Evolutionary conservation across 2,113 vertebrate species (phyloP).

Genomic region (Hemibagrus wyckioides): DNA sequence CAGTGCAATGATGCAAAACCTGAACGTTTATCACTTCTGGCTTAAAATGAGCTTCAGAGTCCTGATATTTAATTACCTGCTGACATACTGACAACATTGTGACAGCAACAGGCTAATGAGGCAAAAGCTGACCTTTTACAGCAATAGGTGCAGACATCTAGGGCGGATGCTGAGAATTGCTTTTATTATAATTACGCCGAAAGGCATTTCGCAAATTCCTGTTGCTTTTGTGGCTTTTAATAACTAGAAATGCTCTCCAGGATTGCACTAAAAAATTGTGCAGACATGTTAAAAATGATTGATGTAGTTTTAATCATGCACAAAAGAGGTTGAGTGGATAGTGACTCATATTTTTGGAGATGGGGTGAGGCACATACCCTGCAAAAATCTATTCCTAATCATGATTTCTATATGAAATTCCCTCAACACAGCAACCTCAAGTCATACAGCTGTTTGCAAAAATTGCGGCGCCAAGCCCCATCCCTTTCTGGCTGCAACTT

Average conservation of each 20-base stretch:
- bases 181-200: neutral
- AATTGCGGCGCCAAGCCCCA: neutral
- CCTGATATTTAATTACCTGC: neutral
- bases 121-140: conserved; percentile 10
- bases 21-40: neutral
- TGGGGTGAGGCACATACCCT: neutral
- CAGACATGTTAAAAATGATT: neutral
- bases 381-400: neutral
- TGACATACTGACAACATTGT: neutral
- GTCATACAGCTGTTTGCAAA: too few relatives aligned
- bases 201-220: neutral
- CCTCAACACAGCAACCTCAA: neutral
- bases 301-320: neutral
- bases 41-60: neutral
- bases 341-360: neutral
- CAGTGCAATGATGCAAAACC: neutral
- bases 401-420: neutral
- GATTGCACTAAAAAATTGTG: neutral
- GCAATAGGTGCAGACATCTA: neutral
- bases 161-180: neutral
- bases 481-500: neutral
- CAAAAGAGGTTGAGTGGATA: neutral
- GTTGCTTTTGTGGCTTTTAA: neutral
- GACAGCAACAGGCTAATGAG: conserved; percentile 1
- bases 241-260: neutral